Conservation (phyloP, 2,113 vertebrate species). For the Myotis brandtii region DNA sequence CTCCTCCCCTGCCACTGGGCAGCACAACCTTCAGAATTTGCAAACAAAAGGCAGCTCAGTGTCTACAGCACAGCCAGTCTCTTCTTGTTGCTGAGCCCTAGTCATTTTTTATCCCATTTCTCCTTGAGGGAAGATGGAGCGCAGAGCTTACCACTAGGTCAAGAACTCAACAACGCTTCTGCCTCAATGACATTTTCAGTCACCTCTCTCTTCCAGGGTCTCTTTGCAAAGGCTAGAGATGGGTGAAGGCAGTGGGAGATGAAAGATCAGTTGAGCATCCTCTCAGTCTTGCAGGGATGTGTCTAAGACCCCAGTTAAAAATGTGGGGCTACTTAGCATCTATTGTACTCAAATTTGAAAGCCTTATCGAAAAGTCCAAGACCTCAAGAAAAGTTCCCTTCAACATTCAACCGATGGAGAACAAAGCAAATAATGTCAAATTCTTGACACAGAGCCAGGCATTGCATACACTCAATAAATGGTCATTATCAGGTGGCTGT, state of each 20-base stretch:
- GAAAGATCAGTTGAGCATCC: not conserved
- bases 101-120: not conserved
- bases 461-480: not conserved
- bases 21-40: not conserved
- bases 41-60: not conserved
- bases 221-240: not conserved
- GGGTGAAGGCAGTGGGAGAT: not conserved
- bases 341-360: not conserved
- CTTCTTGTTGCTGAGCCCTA: not conserved
- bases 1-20: not conserved
- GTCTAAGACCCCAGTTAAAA: not conserved
- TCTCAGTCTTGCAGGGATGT: not conserved
- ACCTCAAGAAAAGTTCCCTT: conserved; percentile 1
- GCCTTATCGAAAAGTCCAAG: not conserved
- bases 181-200: not conserved
- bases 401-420: not conserved
- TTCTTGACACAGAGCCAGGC: not conserved
- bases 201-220: not conserved
- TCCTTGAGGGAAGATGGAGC: not conserved
- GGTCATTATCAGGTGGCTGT: not conserved
- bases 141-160: not conserved
- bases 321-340: not conserved
- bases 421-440: not conserved
- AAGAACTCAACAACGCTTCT: not conserved
- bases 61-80: not conserved